These are phyloP conservation scores for Hemibagrus guttatus DNA, from an alignment of 2,797 vertebrate genomes.

Conservation along the genomic window DNA sequence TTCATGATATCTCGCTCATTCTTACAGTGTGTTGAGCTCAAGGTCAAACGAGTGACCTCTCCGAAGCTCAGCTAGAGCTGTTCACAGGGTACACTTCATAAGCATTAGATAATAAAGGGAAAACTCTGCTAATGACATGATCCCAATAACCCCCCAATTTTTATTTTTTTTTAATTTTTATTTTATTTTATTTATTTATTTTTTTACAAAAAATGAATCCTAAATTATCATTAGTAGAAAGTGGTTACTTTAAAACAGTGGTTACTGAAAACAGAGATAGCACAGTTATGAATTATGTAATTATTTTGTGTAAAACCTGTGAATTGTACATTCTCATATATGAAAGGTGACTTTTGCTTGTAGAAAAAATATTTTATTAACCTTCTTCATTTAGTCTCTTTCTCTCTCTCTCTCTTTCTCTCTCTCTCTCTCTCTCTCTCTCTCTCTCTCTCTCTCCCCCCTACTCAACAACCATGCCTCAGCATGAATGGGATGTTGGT, in stretches of 20 bases:
- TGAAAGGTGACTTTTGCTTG: background rate
- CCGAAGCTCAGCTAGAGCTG: conserved; percentile 63
- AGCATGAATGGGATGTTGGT: conserved; percentile 73
- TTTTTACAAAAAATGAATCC: too few relatives aligned
- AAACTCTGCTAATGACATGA: conserved; percentile 53
- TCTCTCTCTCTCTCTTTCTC: background rate
- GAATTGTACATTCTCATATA: background rate
- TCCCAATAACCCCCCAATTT: background rate
- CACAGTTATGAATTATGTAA: background rate
- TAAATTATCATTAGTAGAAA: background rate
- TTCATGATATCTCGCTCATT: conserved; percentile 16
- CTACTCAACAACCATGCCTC: conserved; percentile 56
- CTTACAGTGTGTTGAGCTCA: conserved; percentile 58
- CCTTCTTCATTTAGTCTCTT: background rate
- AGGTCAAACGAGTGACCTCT: conserved; percentile 73
- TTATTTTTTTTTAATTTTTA: too few relatives aligned
- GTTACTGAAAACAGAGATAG: background rate
- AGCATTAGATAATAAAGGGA: conserved; percentile 70
- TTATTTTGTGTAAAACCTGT: background rate
- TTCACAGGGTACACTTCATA: conserved; percentile 68
- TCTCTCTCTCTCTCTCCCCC: conserved; percentile 45
- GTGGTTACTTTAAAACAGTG: background rate
- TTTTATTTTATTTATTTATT: too few relatives aligned
- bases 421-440: background rate
- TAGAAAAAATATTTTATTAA: background rate